A percentile compares a stretch with the other conserved stretches of the same genome.
phyloP scores from a whole-genome alignment of 1,140 invertebrate species.

The Augochlora pura region DNA sequence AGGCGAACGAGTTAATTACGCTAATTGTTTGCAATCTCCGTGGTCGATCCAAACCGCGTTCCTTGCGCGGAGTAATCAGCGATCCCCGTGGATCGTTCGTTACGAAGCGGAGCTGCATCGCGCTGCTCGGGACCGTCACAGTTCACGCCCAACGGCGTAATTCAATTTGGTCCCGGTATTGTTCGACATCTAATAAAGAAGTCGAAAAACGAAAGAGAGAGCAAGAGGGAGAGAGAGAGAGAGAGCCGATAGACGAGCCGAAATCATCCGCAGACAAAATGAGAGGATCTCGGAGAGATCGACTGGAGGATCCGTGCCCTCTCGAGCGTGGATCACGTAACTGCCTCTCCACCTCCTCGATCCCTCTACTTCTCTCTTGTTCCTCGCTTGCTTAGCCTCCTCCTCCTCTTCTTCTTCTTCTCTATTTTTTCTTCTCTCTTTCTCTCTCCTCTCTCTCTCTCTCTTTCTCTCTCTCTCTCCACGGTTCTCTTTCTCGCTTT shows the following conservation, averaged over 20 bases:
- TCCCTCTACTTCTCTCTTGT: constrained; percentile 32
- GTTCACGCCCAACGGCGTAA: constrained; percentile 34
- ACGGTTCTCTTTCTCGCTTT: constrained; percentile 41
- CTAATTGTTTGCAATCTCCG: no score
- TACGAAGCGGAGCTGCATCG: not conserved
- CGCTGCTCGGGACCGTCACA: not conserved
- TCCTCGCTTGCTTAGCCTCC: constrained; percentile 27
- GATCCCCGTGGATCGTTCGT: not conserved
- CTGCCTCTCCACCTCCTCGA: constrained; percentile 37
- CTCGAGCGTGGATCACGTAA: constrained; percentile 64
- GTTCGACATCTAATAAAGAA: constrained; percentile 33
- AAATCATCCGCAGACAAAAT: constrained; percentile 47
- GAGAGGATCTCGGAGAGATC: constrained; percentile 41
- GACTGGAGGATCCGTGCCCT: constrained; percentile 62
- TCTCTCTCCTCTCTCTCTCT: constrained; percentile 17
- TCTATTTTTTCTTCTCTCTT: constrained; percentile 39
- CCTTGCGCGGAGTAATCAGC: no score
- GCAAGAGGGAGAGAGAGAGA: not conserved
- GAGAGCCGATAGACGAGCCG: constrained; percentile 20
- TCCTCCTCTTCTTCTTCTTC: constrained; percentile 30
- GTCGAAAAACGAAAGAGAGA: constrained; percentile 26
- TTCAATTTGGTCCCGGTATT: constrained; percentile 37
- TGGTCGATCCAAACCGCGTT: not conserved
- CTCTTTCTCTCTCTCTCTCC: constrained; percentile 40
- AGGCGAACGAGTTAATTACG: not conserved